Base-by-base conservation (phyloP, 2,113 vertebrate genomes). In the Psammodynastes pulverulentus region DNA sequence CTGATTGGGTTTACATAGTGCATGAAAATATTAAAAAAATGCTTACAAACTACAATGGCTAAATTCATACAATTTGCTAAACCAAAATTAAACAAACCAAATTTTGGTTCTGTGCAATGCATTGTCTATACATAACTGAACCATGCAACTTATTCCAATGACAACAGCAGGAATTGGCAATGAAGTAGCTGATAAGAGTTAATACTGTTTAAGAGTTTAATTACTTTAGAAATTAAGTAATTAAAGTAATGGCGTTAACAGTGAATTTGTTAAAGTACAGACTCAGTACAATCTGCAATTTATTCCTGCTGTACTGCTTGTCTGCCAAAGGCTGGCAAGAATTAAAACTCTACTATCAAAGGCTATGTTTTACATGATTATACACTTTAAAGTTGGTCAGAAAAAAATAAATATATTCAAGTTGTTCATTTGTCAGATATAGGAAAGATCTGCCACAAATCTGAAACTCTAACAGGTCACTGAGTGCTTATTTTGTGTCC, bases 391-490 rank as follows among this genome's bases (percentile, higher is more conserved):
- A 95, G 84, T 90, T 92, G 89, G 94, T 95, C 94, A 94, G 86
- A 93, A 95, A 96, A 94, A 96, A 97, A 67, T 79, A 79, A 96
- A 96, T 94, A 94, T 94, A 96, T 95, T 96, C 95, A 92, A 92
- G 88, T 93, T 91, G 52, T 56, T 49, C 48, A 89, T 79, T 9
- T 90, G 92, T 93, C 94, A 94, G 89, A 48, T 95, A 94, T 7
- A 92, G 91, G 91, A 84, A 95, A 96, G 93, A 91, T 91, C 87
- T 51, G 89, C 39, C 93, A 93, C 9, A 94, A 91, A 72, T 87
- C 88, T 94, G 89, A 94, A 89, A 90, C 21, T 79, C 34, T 79
- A 56, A 95, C 54, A 72, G 86, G 92, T 52, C 51, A 89, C 15
- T 84, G 56, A 89, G 0, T 0, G 24, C 51, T 94, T 92, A 58